These are phyloP conservation scores for Battus philenor DNA, from an alignment of 1,140 invertebrate species.

Conservation along the genomic window DNA sequence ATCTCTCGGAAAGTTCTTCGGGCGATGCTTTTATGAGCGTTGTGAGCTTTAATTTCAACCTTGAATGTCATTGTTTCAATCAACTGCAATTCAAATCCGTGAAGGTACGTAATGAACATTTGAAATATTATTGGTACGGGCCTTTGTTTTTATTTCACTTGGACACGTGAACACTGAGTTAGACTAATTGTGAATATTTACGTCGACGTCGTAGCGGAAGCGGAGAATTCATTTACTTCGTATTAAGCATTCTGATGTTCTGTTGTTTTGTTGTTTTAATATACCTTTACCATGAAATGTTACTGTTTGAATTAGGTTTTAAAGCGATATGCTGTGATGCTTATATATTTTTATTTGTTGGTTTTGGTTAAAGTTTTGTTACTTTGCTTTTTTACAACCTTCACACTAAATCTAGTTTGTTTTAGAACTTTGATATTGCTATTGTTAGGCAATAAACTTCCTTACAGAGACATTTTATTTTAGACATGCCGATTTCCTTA, in stretches of 20 bases:
- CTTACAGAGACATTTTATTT: no score
- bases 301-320: no score
- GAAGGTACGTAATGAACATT: constrained; percentile 17
- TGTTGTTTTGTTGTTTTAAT: constrained; percentile 5
- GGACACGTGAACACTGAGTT: constrained; percentile 10
- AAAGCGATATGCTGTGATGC: no score
- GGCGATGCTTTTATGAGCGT: constrained; percentile 63
- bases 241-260: constrained; percentile 8
- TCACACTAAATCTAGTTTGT: no score
- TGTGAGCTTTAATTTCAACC: constrained; percentile 54
- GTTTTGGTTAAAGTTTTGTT: no score
- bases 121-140: constrained; percentile 1
- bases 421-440: no score
- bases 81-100: constrained; percentile 38
- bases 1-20: constrained; percentile 38
- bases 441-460: no score
- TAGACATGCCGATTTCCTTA: no score
- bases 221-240: constrained; percentile 3
- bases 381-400: no score
- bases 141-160: constrained; percentile 5
- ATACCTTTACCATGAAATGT: no score
- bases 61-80: constrained; percentile 59
- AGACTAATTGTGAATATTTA: constrained; percentile 15
- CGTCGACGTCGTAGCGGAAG: constrained; percentile 2
- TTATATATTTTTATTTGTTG: no score